phyloP scores from a whole-genome alignment of 1,140 invertebrate species.

The Caenorhabditis elegans region WBcel235 BX284606.5:14559501-14560000 shows the following conservation, averaged over 20 bases:
- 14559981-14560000: neutral
- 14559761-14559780: constrained; percentile 1
- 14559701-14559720: constrained; percentile 2
- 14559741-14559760: constrained; percentile 29
- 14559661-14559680: constrained; percentile 11
- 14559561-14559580: constrained; percentile 43
- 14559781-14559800: neutral
- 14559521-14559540: neutral
- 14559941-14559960: neutral
- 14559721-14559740: constrained; percentile 31
- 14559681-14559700: constrained; percentile 7
- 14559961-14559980: neutral
- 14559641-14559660: constrained; percentile 44
- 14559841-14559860: constrained; percentile 4
- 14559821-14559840: neutral
- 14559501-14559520: constrained; percentile 42
- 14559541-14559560: constrained; percentile 42
- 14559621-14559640: constrained; percentile 29
- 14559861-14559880: neutral
- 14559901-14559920: neutral
- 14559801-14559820: constrained; percentile 28
- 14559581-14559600: constrained; percentile 50
- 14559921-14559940: constrained; percentile 4
- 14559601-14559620: constrained; percentile 39
- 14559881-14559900: neutral